A percentile compares a stretch with the other conserved stretches of the same genome.
Evolutionary conservation across 2,888 invertebrate genomes (phyloP).

Genomic region (Mechanitis messenoides): DNA sequence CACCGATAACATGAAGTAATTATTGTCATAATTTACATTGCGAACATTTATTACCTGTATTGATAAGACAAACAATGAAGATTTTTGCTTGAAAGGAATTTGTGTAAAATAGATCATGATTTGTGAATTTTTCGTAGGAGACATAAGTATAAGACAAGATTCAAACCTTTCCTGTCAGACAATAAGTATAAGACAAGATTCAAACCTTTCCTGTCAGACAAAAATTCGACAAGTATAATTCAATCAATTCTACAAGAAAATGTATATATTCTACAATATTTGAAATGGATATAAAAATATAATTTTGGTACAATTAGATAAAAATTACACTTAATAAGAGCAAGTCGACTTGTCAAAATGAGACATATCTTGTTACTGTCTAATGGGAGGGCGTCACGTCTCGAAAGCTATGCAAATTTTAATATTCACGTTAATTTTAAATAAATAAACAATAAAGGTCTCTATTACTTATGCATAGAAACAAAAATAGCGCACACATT

Average conservation of each 20-base stretch:
- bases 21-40: constrained; percentile 72
- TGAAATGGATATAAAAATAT: constrained; percentile 6
- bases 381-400: constrained; percentile 55
- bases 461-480: constrained; percentile 19
- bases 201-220: too few species aligned
- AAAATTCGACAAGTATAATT: too few species aligned
- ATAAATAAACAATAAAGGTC: constrained; percentile 18
- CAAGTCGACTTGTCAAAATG: constrained; percentile 46
- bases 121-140: too few species aligned
- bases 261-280: not conserved
- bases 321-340: constrained; percentile 31
- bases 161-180: too few species aligned
- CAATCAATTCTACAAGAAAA: too few species aligned
- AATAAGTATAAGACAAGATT: too few species aligned
- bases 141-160: too few species aligned
- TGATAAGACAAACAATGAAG: constrained; percentile 26
- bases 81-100: not conserved
- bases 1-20: constrained; percentile 65
- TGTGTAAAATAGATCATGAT: not conserved
- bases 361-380: constrained; percentile 54
- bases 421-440: constrained; percentile 53
- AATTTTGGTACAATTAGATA: constrained; percentile 17
- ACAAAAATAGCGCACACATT: constrained; percentile 29
- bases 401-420: constrained; percentile 46
- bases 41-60: constrained; percentile 66